These are phyloP conservation scores for Anthophora plumipes DNA, from an alignment of 2,888 invertebrate genomes.

Conservation along the genomic window DNA sequence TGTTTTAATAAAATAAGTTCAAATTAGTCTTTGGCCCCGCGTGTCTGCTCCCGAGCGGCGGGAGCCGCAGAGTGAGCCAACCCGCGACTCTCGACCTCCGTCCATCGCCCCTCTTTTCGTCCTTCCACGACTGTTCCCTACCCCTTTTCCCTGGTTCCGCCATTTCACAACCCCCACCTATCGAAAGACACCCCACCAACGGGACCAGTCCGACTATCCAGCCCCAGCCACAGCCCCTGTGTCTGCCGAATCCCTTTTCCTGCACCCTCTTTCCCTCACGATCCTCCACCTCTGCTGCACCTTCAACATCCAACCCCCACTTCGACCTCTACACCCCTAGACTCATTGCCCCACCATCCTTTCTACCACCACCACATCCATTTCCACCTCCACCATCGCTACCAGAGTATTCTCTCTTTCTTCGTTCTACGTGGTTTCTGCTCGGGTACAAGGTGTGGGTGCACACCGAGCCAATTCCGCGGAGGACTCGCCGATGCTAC, in stretches of 20 bases:
- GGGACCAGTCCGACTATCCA: conserved; percentile 71
- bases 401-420: conserved; percentile 28
- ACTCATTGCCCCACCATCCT: conserved; percentile 11
- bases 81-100: conserved; percentile 79
- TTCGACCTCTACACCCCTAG: conserved; percentile 19
- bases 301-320: conserved; percentile 56
- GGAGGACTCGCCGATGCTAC: conserved; percentile 67
- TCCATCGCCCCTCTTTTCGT: conserved; percentile 67
- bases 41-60: conserved; percentile 85
- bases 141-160: conserved; percentile 63
- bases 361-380: conserved; percentile 40
- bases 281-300: conserved; percentile 48
- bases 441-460: conserved; percentile 57
- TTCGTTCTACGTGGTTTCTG: conserved; percentile 63
- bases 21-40: conserved; percentile 84
- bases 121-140: conserved; percentile 53
- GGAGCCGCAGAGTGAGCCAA: conserved; percentile 85
- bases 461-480: conserved; percentile 73
- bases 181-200: conserved; percentile 64
- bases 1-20: conserved; percentile 81
- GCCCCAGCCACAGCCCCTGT: conserved; percentile 77
- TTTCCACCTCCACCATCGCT: conserved; percentile 24
- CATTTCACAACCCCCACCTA: conserved; percentile 58
- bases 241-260: conserved; percentile 64
- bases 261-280: conserved; percentile 27